phyloP scores from a whole-genome alignment of 1,140 invertebrate genomes.

The Apocrypta bakeri region DNA sequence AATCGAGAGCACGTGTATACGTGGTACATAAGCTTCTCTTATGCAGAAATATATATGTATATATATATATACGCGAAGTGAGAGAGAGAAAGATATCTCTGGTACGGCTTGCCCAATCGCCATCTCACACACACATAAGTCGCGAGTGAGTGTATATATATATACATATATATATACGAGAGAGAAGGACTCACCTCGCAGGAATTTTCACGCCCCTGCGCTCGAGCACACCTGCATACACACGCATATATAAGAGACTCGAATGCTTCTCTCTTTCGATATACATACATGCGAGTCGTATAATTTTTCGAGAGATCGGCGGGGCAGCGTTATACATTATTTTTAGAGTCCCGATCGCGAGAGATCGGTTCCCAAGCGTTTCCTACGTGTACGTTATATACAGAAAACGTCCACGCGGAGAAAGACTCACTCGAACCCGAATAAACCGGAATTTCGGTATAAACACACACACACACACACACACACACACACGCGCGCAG shows the following conservation, averaged over 20 bases:
- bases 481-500: too few relatives aligned
- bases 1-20: too few relatives aligned
- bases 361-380: too few relatives aligned
- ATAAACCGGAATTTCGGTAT: not conserved
- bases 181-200: not conserved
- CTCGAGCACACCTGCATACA: not conserved
- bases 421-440: not conserved
- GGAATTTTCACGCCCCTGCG: conserved; percentile 30
- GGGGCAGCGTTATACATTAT: too few relatives aligned
- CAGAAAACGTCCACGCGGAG: too few relatives aligned
- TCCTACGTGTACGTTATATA: too few relatives aligned
- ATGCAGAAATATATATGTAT: not conserved
- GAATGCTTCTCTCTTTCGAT: too few relatives aligned
- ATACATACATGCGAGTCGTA: not conserved
- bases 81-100: not conserved
- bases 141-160: too few relatives aligned
- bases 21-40: not conserved
- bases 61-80: not conserved
- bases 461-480: too few relatives aligned
- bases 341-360: too few relatives aligned
- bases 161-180: not conserved
- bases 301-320: not conserved
- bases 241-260: not conserved
- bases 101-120: not conserved
- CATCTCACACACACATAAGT: not conserved